phyloP scores from a whole-genome alignment of 2,113 vertebrate species.

The Cephalopterus ornatus region DNA sequence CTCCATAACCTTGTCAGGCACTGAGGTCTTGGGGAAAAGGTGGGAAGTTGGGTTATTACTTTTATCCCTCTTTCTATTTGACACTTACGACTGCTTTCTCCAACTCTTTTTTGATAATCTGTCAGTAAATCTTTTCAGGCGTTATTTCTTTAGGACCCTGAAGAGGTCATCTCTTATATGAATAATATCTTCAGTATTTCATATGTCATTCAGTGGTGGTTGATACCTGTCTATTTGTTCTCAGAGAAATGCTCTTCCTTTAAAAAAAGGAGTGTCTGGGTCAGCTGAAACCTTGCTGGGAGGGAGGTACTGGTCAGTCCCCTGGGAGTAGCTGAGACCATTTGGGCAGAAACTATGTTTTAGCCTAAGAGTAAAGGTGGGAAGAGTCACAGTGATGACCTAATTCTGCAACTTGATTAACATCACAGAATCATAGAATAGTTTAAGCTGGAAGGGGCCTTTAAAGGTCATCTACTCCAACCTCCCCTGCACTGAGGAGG shows the following conservation, averaged over 20 bases:
- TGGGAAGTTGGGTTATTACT: background rate
- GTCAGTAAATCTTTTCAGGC: background rate
- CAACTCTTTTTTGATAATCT: background rate
- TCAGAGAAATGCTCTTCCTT: background rate
- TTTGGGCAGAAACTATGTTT: background rate
- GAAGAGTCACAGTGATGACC: background rate
- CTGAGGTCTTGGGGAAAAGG: background rate
- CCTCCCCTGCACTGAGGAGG: fast-evolving
- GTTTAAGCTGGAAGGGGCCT: background rate
- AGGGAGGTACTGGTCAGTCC: background rate
- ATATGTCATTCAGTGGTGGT: background rate
- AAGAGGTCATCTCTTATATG: background rate
- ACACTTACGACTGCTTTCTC: background rate
- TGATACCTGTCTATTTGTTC: background rate
- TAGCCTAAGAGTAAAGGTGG: background rate
- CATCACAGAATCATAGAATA: background rate
- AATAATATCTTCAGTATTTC: background rate
- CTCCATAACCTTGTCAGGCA: too few species aligned
- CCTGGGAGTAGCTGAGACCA: background rate
- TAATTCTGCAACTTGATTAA: background rate
- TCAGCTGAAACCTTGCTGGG: background rate
- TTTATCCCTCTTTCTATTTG: background rate
- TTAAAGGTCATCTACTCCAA: background rate
- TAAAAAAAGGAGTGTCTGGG: background rate
- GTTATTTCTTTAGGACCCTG: background rate